Base-by-base conservation (phyloP, 2,888 invertebrate genomes). In the Fragum whitleyi region DNA sequence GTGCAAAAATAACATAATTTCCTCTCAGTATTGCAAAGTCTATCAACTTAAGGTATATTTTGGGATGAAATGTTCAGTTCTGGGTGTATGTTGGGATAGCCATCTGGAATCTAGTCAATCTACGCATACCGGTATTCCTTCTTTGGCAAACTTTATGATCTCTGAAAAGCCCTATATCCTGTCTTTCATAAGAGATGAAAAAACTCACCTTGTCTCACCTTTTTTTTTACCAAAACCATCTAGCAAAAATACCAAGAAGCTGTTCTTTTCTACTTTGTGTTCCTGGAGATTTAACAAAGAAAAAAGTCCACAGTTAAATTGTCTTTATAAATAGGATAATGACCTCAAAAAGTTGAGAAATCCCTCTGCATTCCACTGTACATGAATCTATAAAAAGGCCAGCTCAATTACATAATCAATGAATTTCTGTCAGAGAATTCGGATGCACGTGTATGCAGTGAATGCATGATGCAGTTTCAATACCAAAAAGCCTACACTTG, bases 351-450 rank as follows among this genome's bases (percentile, higher is more conserved):
- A 21, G 23, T 62, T 42, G 32, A 32, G 32, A 32, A 21, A 19
- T 62, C 32, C 36, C 36, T 28, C 62, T 62, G 62, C 62, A 32
- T 55, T 71, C 39, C 57, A 57, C 29, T 36, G 26, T 32, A 62
- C 36, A 62, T 32, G 62, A 62, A 23, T 62, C 62, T 62, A 72
- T 59, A 61, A 29, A 59, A 9, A 65, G 21, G 53, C 42, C 53
- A 57, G 28, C 67, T 72, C 59, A 69, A 78, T 78, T 74, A 74
- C 74, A 78, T 78, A 78, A 78, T 78, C 78, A 70, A 78, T 78
- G 69, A 61, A 68, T 61, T 61, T 62, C 59, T 68, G 75, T 69
- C 59, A 59, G 87, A 84, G 23, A 65, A 29, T 65, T 65, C 53
- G 62, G 53, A 73, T 53, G 68, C 74, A 74, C 74, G 74, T 73